phyloP scores from a whole-genome alignment of 2,888 invertebrate genomes.

The Odontomyia ornata region DNA sequence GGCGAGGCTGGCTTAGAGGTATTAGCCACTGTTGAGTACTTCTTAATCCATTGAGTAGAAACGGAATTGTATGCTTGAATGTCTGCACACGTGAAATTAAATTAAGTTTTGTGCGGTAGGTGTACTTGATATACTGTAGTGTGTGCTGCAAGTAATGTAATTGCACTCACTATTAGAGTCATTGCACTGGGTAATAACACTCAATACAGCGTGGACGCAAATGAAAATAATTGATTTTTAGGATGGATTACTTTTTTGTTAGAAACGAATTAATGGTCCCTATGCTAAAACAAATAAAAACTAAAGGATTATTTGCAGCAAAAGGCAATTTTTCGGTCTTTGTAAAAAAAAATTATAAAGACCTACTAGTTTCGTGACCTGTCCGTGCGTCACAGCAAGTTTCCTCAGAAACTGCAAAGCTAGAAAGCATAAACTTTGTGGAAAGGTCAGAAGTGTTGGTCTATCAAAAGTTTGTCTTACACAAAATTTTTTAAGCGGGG shows the following conservation, averaged over 20 bases:
- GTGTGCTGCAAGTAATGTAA: not conserved
- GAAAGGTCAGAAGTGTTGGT: no score
- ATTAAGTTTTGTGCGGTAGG: not conserved
- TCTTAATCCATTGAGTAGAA: not conserved
- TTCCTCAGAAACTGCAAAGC: no score
- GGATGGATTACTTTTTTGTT: not conserved
- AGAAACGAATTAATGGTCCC: not conserved
- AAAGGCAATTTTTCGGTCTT: no score
- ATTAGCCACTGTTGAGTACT: conserved; percentile 1
- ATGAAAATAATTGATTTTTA: not conserved
- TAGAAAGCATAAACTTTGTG: no score
- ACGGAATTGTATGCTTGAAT: not conserved
- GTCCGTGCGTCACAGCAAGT: no score
- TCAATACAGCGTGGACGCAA: not conserved
- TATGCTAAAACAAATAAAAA: not conserved
- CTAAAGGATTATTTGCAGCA: not conserved
- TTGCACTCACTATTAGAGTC: conserved; percentile 22
- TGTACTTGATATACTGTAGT: not conserved
- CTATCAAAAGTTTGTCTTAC: no score
- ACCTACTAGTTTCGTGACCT: no score
- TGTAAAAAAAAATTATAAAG: no score
- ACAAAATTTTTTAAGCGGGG: no score
- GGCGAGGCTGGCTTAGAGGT: no score
- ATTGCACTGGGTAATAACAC: conserved; percentile 2
- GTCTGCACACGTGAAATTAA: not conserved